Base-by-base conservation (phyloP, 2,797 vertebrate species). In the Hipposideros larvatus region DNA sequence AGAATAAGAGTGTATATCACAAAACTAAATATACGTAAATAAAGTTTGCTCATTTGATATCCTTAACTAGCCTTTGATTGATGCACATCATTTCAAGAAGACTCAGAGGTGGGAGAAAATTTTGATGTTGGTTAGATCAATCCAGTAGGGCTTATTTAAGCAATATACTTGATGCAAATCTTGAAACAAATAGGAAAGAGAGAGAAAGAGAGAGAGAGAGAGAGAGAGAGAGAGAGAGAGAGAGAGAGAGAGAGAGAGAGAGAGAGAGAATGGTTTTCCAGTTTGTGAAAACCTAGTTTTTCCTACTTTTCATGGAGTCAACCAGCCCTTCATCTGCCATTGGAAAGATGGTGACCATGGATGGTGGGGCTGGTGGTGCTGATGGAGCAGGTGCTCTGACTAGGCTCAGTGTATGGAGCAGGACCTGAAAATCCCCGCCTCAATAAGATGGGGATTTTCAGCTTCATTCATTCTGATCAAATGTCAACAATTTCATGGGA, bases 271-370 rank as follows among this genome's bases (percentile, higher is more conserved):
- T 19, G 0, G 1, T 41, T 80, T 51, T 46, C 37, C 26, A 21
- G 21, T 48, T 21, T 37, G 37, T 21, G 55, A 86, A 43, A 31
- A 28, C 28, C 7, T 19, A 2, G 7, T 8, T 55, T 55, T 18
- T 53, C 63, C 53, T 59, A 46, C 8, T n/a, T 57, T 22, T 0
- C 0, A 0, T 2, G 31, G 34, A 5, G 1, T 28, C 11, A 4
- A 6, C 14, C 9, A 14, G 59, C 3, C 19, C 37, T 66, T 24
- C 48, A 1, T 7, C 16, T 2, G 28, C 31, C 4, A 0, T 6
- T 0, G 3, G n/a, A 13, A 48, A 4, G 37, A 11, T 2, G 7
- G 31, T 2, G 2, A 37, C 9, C 16, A 0, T 0, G 15, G 7
- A n/a, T 34, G 4, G 16, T 11, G 3, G 2, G 22, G 26, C 0